These are phyloP conservation scores for Colletes collaris DNA, from an alignment of 2,888 invertebrate species.

Conservation along the genomic window DNA sequence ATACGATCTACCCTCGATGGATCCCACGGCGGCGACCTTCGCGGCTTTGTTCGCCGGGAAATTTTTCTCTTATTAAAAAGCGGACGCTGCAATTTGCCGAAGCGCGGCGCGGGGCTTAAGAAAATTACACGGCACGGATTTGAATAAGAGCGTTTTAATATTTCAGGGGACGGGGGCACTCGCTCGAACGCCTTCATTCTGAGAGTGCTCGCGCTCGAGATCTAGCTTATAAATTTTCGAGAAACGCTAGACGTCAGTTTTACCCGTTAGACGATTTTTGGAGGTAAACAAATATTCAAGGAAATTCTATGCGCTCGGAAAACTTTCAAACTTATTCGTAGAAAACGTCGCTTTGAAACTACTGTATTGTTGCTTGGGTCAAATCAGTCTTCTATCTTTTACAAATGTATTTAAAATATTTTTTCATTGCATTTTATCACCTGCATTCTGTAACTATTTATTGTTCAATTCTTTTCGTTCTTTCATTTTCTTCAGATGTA, in stretches of 20 bases:
- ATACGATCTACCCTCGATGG: constrained; percentile 32
- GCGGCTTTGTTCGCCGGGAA: constrained; percentile 36
- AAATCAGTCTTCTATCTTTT: no score
- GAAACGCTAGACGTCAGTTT: neutral
- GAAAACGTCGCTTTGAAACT: no score
- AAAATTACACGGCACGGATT: constrained; percentile 50
- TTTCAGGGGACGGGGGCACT: constrained; percentile 12
- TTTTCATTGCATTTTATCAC: no score
- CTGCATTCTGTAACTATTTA: no score
- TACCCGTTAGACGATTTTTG: neutral
- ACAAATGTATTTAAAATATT: no score
- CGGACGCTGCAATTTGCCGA: constrained; percentile 38
- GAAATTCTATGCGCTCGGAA: no score
- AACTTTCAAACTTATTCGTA: no score
- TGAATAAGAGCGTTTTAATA: constrained; percentile 45
- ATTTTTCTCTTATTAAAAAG: constrained; percentile 57
- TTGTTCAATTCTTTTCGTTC: no score
- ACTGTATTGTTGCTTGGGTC: no score
- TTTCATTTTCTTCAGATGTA: no score
- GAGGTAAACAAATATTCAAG: no score
- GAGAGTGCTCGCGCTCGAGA: constrained; percentile 6
- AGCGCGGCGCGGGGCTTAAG: constrained; percentile 36
- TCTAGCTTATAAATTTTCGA: constrained; percentile 2
- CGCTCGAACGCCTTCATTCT: constrained; percentile 10
- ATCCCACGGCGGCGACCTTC: constrained; percentile 3